Evolutionary conservation across 1,140 invertebrate species (phyloP).

Genomic region (Drosophila varians): DNA sequence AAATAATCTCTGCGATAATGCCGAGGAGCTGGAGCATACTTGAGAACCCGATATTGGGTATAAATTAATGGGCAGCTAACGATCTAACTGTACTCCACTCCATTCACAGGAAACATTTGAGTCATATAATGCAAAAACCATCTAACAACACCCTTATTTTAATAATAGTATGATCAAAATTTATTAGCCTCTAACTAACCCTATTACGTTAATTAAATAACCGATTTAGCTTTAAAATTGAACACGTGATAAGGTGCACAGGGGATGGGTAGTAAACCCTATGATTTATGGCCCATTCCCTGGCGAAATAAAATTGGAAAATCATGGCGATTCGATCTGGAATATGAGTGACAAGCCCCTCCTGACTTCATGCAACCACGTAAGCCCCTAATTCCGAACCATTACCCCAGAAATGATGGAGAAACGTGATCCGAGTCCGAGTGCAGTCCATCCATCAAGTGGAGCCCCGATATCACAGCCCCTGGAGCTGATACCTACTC

Average conservation of each 20-base stretch:
- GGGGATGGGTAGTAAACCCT: background rate
- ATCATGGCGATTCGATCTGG: slow-evolving; percentile 5
- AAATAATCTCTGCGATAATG: slow-evolving; percentile 41
- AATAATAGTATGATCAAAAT: background rate
- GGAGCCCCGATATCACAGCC: slow-evolving; percentile 27
- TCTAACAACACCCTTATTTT: background rate
- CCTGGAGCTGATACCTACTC: slow-evolving; percentile 16
- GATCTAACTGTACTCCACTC: slow-evolving; percentile 24
- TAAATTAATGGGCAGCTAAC: slow-evolving; percentile 28
- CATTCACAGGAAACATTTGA: background rate
- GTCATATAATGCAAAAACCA: background rate
- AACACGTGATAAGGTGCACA: background rate
- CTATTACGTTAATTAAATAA: background rate
- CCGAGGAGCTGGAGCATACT: slow-evolving; percentile 19
- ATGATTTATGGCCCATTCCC: background rate
- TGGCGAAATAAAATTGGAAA: background rate
- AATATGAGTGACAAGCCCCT: background rate
- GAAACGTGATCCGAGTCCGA: slow-evolving; percentile 22
- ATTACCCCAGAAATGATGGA: background rate
- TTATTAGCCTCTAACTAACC: background rate
- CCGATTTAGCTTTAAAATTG: background rate
- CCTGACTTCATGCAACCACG: slow-evolving; percentile 19
- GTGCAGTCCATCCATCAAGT: slow-evolving; percentile 28
- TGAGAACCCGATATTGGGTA: slow-evolving; percentile 45
- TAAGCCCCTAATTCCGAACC: slow-evolving; percentile 17